Evolutionary conservation across 2,113 vertebrate species (phyloP).

Genomic region (Triplophysa dalaica): DNA sequence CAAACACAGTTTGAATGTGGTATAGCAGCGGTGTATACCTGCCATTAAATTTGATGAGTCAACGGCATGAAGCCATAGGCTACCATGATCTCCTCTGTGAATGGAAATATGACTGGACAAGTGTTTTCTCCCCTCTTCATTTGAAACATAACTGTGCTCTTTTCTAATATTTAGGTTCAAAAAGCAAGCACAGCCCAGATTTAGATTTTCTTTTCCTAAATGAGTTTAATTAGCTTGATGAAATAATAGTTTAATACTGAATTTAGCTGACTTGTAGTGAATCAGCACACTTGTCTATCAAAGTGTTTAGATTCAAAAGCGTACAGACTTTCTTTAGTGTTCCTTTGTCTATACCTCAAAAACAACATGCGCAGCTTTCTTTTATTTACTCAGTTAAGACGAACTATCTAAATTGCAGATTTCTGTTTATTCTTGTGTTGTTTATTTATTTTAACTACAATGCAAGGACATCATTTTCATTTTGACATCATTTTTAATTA

Average conservation of each 20-base stretch:
- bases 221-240: conserved; percentile 72
- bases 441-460: conserved; percentile 10
- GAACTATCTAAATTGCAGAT: not conserved
- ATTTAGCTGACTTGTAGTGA: not conserved
- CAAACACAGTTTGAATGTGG: not conserved
- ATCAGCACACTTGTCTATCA: not conserved
- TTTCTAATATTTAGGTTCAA: conserved; percentile 67
- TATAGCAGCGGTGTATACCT: conserved; percentile 10
- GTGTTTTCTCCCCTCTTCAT: conserved; percentile 2
- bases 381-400: not conserved
- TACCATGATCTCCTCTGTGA: conserved; percentile 20
- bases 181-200: conserved; percentile 58
- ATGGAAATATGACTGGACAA: not conserved
- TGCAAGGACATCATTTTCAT: conserved; percentile 15
- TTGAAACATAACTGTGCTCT: conserved; percentile 54
- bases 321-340: not conserved
- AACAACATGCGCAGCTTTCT: too few species aligned
- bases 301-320: not conserved
- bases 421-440: not conserved
- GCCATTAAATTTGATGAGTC: conserved; percentile 10
- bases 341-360: not conserved
- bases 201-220: conserved; percentile 60
- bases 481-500: conserved; percentile 26
- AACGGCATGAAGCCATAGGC: conserved; percentile 25
- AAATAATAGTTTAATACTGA: conserved; percentile 53